Percentiles rank a stretch among this genome's conserved stretches.
These are phyloP conservation scores for Venturia canescens DNA, from an alignment of 1,140 invertebrate species.

Conservation along the genomic window DNA sequence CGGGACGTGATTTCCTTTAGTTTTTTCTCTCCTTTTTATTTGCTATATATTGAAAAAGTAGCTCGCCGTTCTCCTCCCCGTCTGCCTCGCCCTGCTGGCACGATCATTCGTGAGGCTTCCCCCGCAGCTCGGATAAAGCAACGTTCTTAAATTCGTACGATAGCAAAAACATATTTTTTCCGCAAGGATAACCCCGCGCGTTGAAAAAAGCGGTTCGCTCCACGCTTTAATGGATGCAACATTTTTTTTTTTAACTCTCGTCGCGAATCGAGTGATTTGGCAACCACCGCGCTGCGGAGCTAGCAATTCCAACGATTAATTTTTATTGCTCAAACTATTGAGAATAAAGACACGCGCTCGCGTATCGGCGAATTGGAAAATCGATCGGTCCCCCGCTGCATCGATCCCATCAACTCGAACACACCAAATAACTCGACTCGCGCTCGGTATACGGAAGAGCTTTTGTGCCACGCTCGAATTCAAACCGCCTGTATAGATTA, in stretches of 20 bases:
- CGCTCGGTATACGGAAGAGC: no score
- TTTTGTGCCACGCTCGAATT: no score
- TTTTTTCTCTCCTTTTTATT: background rate
- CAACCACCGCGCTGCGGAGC: no score
- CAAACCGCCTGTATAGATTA: background rate
- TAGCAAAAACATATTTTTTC: constrained; percentile 31
- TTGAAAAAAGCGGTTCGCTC: background rate
- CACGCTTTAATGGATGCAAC: background rate
- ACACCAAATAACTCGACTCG: no score
- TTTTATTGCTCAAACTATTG: no score
- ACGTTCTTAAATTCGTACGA: constrained; percentile 36
- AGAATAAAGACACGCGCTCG: no score
- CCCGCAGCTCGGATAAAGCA: constrained; percentile 25
- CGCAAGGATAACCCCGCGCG: background rate
- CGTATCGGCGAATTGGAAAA: no score
- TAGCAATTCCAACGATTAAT: no score
- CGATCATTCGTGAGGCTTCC: constrained; percentile 37
- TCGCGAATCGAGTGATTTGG: no score
- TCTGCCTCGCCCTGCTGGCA: background rate
- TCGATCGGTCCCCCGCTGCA: no score
- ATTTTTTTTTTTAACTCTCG: no score
- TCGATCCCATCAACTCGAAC: no score
- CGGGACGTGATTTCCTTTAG: constrained; percentile 19
- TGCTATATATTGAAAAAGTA: constrained; percentile 31
- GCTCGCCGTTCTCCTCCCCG: background rate